phyloP scores from a whole-genome alignment of 2,888 invertebrate genomes.

The Copidosoma aretas region DNA sequence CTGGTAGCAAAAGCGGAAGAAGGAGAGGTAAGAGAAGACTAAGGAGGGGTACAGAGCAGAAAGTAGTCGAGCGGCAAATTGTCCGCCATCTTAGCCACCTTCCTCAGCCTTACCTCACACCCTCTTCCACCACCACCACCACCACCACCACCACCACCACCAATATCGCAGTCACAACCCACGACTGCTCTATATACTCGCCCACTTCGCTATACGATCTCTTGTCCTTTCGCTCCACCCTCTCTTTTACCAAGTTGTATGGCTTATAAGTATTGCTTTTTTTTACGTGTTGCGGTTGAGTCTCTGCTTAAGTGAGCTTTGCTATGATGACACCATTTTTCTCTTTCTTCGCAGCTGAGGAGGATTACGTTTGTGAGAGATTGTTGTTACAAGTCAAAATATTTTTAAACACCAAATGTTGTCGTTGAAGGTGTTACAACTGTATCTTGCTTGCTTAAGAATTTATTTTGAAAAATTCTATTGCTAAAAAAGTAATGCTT shows the following conservation, averaged over 20 bases:
- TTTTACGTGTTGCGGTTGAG: constrained; percentile 19
- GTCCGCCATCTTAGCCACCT: constrained; percentile 63
- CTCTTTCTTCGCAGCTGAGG: not conserved
- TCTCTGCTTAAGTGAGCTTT: constrained; percentile 40
- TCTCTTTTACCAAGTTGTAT: constrained; percentile 21
- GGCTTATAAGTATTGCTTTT: not conserved
- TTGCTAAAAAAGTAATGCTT: too few species aligned
- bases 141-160: too few species aligned
- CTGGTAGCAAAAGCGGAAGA: constrained; percentile 37
- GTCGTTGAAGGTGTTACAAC: too few species aligned
- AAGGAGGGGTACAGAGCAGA: constrained; percentile 49
- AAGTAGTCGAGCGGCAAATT: constrained; percentile 63
- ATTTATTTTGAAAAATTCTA: too few species aligned
- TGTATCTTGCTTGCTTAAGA: too few species aligned
- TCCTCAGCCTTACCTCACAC: constrained; percentile 31
- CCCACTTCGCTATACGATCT: constrained; percentile 10
- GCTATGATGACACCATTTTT: constrained; percentile 28
- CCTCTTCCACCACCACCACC: constrained; percentile 42
- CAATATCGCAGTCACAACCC: too few species aligned
- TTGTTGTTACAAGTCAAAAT: too few species aligned
- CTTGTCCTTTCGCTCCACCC: constrained; percentile 36
- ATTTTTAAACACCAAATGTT: too few species aligned
- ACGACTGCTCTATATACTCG: too few species aligned
- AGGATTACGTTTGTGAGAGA: too few species aligned
- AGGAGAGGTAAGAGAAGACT: constrained; percentile 44